phyloP scores from a whole-genome alignment of 2,888 invertebrate genomes.

The Drosophila merina region DNA sequence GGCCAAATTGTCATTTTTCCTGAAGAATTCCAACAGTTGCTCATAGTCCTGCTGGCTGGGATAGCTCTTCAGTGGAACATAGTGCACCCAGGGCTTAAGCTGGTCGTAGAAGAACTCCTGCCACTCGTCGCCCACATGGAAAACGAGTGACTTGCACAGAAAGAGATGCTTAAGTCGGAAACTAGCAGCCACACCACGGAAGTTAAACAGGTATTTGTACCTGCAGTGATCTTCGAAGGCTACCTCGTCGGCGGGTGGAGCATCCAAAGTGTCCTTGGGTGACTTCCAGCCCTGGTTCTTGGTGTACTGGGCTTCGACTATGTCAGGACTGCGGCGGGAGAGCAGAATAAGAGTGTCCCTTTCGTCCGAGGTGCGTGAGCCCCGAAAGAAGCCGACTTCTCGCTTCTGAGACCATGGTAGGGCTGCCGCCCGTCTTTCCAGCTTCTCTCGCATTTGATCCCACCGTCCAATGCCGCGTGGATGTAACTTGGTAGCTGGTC shows the following conservation, averaged over 20 bases:
- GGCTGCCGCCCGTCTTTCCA: conserved; percentile 87
- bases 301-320: conserved; percentile 97
- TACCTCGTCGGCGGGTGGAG: conserved; percentile 93
- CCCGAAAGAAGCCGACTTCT: conserved; percentile 92
- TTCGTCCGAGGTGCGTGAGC: conserved; percentile 96
- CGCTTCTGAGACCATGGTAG: conserved; percentile 91
- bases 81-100: conserved; percentile 97
- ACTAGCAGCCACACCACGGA: conserved; percentile 98
- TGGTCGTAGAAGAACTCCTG: conserved; percentile 96
- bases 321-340: conserved; percentile 89
- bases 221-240: conserved; percentile 96
- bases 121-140: conserved; percentile 98
- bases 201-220: conserved; percentile 97
- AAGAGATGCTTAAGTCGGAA: conserved; percentile 98
- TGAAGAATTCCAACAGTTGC: conserved; percentile 90
- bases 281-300: conserved; percentile 99
- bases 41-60: conserved; percentile 89
- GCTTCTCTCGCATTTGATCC: conserved; percentile 91
- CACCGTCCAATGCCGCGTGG: conserved; percentile 97
- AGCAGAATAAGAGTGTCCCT: conserved; percentile 94
- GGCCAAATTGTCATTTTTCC: conserved; percentile 89
- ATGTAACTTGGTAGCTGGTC: conserved; percentile 96
- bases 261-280: conserved; percentile 94
- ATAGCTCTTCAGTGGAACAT: conserved; percentile 91
- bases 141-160: conserved; percentile 95